Evolutionary conservation across 2,113 vertebrate genomes (phyloP), one percentile per base, ranked within the genome.

Genomic region (Galbula dea): DNA sequence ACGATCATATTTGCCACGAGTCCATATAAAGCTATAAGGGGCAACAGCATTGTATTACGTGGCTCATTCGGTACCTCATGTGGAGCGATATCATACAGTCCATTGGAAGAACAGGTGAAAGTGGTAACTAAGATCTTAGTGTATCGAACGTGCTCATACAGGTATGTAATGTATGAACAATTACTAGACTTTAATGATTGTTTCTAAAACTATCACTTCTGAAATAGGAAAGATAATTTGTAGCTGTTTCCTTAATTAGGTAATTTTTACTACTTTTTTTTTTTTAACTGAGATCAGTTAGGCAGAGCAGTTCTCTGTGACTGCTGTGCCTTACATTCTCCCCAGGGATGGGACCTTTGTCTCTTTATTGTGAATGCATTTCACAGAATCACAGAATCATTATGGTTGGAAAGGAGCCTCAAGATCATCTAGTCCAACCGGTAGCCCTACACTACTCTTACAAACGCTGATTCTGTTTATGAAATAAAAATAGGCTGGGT

Each of bases 1-100:
- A 69, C 1, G 3, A 1, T 66, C 55, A 26, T 15, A 0, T 21
- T 46, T 57, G 41, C 36, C 78, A 6, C 2, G 3, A 55, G 54
- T 43, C 39, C 16, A 0, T 54, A 3, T 32, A 5, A 62, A 52
- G 39, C 15, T 57, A 7, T 29, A 14, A 7, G 58, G 27, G 45
- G 45, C 32, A 45, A 15, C 32, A 37, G 76, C 3, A 0, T 27
- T 65, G n/a, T 15, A 5, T 58, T n/a, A 17, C 15, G 2, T 9
- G 39, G 29, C 55, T 63, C 1, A 0, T 54, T 71, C n/a, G 26
- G 26, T 69, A 32, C 57, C 29, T 74, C 7, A 0, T 12, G 6
- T 29, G 52, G n/a, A 3, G 15, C 9, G 57, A 10, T 16, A 19
- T 6, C 21, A 52, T 36, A 6, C 14, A 3, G 39, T 45, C 36